These are phyloP conservation scores for Elaeidobius kamerunicus DNA, from an alignment of 2,888 invertebrate species.

Conservation along the genomic window DNA sequence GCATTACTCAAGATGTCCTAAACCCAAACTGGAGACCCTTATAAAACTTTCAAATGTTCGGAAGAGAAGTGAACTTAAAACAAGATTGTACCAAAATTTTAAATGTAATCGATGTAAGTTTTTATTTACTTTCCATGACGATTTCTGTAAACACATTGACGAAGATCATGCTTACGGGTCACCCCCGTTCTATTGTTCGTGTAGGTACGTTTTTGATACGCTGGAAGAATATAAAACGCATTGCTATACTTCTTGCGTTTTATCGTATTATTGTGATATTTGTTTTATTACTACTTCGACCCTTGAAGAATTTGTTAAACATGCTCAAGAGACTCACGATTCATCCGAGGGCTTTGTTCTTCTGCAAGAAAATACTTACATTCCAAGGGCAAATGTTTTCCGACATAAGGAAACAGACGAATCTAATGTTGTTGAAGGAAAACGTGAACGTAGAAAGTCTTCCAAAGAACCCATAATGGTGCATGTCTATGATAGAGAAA, in stretches of 20 bases:
- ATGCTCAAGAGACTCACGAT: conserved; percentile 44
- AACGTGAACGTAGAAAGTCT: conserved; percentile 29
- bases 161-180: conserved; percentile 40
- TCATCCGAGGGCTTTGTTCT: conserved; percentile 43
- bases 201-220: conserved; percentile 40
- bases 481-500: conserved; percentile 19
- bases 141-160: conserved; percentile 45
- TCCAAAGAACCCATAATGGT: conserved; percentile 20
- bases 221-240: conserved; percentile 46
- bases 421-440: conserved; percentile 25
- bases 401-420: conserved; percentile 17
- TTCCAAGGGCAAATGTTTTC: conserved; percentile 12
- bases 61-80: conserved; percentile 43
- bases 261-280: conserved; percentile 47
- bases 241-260: conserved; percentile 43
- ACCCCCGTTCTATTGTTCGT: conserved; percentile 40
- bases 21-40: conserved; percentile 40
- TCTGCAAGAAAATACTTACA: conserved; percentile 42
- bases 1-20: conserved; percentile 42
- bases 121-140: conserved; percentile 45
- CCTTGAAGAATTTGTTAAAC: conserved; percentile 44
- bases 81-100: conserved; percentile 46
- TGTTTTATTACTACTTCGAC: conserved; percentile 43
- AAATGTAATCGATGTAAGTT: conserved; percentile 45
- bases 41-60: conserved; percentile 42